phyloP scores from a whole-genome alignment of 2,888 invertebrate genomes.

The Smittia sp. region DNA sequence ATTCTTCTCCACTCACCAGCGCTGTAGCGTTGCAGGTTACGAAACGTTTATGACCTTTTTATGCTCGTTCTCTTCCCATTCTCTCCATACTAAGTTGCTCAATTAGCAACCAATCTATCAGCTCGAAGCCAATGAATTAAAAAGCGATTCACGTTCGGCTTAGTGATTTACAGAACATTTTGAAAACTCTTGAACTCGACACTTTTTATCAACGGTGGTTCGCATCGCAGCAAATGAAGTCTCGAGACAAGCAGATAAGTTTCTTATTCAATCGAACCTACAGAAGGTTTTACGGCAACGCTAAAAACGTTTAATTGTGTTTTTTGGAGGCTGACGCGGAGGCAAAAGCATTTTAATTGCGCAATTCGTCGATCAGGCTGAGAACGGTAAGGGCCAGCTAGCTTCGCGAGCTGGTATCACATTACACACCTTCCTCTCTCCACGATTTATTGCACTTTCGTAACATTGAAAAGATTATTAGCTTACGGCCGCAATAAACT shows the following conservation, averaged over 20 bases:
- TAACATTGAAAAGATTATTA: constrained; percentile 4
- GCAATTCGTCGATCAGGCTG: neutral
- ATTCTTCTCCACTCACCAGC: neutral
- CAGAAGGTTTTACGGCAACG: neutral
- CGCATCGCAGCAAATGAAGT: neutral
- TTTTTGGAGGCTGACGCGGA: neutral
- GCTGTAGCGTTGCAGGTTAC: neutral
- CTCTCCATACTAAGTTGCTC: constrained; percentile 1
- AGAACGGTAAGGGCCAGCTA: constrained; percentile 9
- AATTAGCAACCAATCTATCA: constrained; percentile 2
- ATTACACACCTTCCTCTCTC: constrained; percentile 17
- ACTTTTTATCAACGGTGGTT: neutral
- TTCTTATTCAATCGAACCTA: neutral
- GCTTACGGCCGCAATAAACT: constrained; percentile 1
- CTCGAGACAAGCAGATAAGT: neutral
- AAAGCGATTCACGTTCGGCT: neutral
- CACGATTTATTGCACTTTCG: constrained; percentile 12
- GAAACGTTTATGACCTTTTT: constrained; percentile 18
- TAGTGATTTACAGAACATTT: constrained; percentile 10
- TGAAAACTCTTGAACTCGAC: neutral
- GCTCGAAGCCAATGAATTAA: neutral
- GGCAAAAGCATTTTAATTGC: neutral
- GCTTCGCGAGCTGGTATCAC: neutral
- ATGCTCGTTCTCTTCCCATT: neutral
- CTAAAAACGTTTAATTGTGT: neutral